phyloP scores from a whole-genome alignment of 2,888 invertebrate genomes.

The Strigamia maritima region DNA sequence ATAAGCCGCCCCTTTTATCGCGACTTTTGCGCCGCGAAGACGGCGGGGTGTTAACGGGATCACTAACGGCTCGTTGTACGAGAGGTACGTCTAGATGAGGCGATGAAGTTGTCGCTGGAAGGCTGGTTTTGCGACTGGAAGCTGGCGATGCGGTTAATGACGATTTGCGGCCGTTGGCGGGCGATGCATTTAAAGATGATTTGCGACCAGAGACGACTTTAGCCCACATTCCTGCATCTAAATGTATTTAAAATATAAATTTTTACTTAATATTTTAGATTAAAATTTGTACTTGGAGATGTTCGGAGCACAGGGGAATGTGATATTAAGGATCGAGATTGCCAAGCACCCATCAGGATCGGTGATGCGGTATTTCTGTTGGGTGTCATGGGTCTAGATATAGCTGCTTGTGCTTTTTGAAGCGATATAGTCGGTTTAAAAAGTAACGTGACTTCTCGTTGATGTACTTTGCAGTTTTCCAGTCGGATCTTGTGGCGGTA shows the following conservation, averaged over 20 bases:
- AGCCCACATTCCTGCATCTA: background rate
- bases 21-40: background rate
- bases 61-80: slow-evolving; percentile 11
- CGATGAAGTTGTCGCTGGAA: background rate
- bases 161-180: background rate
- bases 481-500: slow-evolving; percentile 43
- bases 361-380: background rate
- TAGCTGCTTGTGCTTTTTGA: background rate
- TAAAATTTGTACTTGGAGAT: background rate
- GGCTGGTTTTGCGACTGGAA: slow-evolving; percentile 22
- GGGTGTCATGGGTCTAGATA: background rate
- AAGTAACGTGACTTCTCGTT: slow-evolving; percentile 42
- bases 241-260: background rate
- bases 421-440: slow-evolving; percentile 36
- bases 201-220: background rate
- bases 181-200: background rate
- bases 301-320: background rate
- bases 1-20: background rate
- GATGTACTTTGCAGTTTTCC: slow-evolving; percentile 43
- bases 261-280: background rate
- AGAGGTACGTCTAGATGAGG: background rate
- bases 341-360: background rate
- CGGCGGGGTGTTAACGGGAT: background rate
- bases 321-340: background rate
- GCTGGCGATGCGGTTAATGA: background rate